Evolutionary conservation across 1,140 invertebrate genomes (phyloP).

Genomic region (Asbolus verrucosus): DNA sequence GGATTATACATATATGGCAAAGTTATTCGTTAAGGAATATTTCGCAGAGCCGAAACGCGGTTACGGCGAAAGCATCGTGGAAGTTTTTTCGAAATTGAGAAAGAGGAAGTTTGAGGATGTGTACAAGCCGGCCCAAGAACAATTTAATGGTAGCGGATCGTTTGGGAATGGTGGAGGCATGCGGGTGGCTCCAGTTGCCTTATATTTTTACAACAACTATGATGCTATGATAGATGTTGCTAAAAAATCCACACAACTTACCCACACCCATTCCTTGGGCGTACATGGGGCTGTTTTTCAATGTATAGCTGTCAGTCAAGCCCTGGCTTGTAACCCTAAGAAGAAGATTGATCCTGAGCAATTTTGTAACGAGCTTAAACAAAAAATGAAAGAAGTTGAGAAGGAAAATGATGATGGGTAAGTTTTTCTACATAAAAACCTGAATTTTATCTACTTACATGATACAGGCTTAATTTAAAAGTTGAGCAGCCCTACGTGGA

Average conservation of each 20-base stretch:
- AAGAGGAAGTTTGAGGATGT: constrained; percentile 72
- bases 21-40: constrained; percentile 76
- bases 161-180: constrained; percentile 85
- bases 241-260: constrained; percentile 71
- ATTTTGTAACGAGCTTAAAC: constrained; percentile 71
- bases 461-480: constrained; percentile 36
- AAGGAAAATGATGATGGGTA: constrained; percentile 58
- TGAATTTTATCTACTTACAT: constrained; percentile 7
- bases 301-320: constrained; percentile 71
- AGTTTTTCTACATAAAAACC: constrained; percentile 3
- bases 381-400: constrained; percentile 74
- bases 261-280: constrained; percentile 76
- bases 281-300: constrained; percentile 77
- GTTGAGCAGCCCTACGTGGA: constrained; percentile 65
- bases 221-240: constrained; percentile 68
- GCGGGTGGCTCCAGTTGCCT: constrained; percentile 78
- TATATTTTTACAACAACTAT: constrained; percentile 72
- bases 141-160: constrained; percentile 80
- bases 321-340: constrained; percentile 66
- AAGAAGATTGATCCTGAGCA: constrained; percentile 65
- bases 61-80: constrained; percentile 74
- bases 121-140: constrained; percentile 74
- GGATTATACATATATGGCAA: constrained; percentile 71
- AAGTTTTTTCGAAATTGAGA: constrained; percentile 75
- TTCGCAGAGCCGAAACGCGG: constrained; percentile 74